A percentile compares a stretch with the other conserved stretches of the same genome.
phyloP scores from a whole-genome alignment of 2,888 invertebrate species.

The Acanthosepion esculentum region DNA sequence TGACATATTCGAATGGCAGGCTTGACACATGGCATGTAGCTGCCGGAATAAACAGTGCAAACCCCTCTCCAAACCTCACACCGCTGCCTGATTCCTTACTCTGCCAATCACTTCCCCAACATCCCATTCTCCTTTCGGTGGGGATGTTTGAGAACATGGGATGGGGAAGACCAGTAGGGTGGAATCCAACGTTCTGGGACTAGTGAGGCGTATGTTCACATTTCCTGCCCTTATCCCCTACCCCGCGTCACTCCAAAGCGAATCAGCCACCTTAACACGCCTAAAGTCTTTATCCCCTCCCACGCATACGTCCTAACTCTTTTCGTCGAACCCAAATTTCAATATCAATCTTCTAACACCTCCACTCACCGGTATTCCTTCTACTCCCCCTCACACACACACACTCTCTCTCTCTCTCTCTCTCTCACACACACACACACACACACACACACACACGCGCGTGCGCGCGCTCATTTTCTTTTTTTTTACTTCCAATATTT shows the following conservation, averaged over 20 bases:
- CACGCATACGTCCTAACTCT: background rate
- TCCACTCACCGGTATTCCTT: background rate
- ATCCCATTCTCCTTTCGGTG: background rate
- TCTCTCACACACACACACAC: background rate
- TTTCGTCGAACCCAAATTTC: conserved; percentile 33
- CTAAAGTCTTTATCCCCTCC: background rate
- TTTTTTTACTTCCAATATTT: background rate
- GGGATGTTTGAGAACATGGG: background rate
- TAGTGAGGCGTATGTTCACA: background rate
- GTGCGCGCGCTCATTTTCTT: background rate
- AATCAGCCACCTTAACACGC: background rate
- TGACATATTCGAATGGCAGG: conserved; percentile 33
- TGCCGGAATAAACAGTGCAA: background rate
- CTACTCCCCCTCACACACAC: background rate
- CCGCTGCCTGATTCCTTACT: background rate
- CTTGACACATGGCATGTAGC: conserved; percentile 33
- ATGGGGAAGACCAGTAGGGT: background rate
- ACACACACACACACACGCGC: too few relatives aligned
- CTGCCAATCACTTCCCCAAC: background rate
- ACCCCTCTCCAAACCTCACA: background rate
- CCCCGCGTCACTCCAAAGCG: background rate
- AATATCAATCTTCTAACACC: background rate
- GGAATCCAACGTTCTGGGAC: background rate
- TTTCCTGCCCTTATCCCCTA: background rate
- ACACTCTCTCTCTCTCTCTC: too few relatives aligned